Base-by-base conservation (phyloP, 2,888 invertebrate species). In the Odontocerum albicorne region DNA sequence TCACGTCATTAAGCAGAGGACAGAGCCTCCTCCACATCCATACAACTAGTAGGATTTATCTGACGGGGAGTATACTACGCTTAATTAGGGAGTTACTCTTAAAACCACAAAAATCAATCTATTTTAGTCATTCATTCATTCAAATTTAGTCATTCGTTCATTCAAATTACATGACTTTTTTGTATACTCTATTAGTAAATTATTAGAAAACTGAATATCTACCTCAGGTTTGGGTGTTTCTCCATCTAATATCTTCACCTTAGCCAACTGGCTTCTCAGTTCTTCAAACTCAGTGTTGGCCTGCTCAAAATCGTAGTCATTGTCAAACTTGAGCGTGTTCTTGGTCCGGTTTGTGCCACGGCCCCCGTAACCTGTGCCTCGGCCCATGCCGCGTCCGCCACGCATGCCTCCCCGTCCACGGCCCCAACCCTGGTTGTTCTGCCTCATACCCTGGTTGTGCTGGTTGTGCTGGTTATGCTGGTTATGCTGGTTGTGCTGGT, bases 231-330 rank as follows among this genome's bases (percentile, higher is more conserved):
- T 81, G 20, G 49, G 43, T 27, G 66, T 69, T 27, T 75, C 74
- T n/a, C 75, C 79, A 39, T 82, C 84, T 57, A 83, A 78, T 64
- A 91, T 85, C 76, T 92, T 92, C 42, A 88, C 79, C 77, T 94
- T 94, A 54, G 90, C 86, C 58, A 97, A 78, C 70, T 96, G 90
- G 66, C 80, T 87, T 65, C 88, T 86, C 55, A 97, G 79, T 72
- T 96, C 94, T 67, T 96, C 93, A 73, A 98, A 98, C 75, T 97
- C 89, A 33, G 92, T 95, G 73, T 99, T 98, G 55, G 97, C 96
- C 72, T 95, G 92, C 74, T 99, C 98, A 71, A 99, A 99, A 74
- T 99, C 99, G 69, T 95, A 99, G 69, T 99, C 98, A 65, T 89
- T 91, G 63, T 96, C 96, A 72, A 96, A 97, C 73, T 95, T 95